Percentiles rank a stretch among this genome's conserved stretches.
Conservation (phyloP, 2,797 vertebrate species). For the Onychomys leucogaster region DNA sequence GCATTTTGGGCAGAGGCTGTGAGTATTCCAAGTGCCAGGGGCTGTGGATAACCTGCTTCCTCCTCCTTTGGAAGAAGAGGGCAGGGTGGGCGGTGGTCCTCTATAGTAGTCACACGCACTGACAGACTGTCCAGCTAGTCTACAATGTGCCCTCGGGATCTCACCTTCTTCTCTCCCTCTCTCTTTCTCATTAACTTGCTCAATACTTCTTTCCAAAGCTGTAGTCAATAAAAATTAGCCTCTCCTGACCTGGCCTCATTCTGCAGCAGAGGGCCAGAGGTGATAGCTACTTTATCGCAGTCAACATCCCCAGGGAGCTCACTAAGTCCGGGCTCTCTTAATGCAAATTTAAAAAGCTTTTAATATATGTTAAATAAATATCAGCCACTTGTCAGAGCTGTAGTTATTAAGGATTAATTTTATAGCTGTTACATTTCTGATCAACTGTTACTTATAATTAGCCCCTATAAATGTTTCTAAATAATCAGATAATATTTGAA, state of each 20-base stretch:
- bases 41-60: background rate
- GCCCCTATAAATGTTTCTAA: constrained; percentile 54
- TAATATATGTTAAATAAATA: constrained; percentile 48
- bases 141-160: background rate
- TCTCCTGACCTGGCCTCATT: background rate
- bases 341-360: constrained; percentile 67
- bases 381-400: constrained; percentile 57
- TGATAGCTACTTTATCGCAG: background rate
- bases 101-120: no score
- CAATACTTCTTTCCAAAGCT: background rate
- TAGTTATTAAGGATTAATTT: background rate
- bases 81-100: background rate
- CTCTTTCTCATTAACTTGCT: background rate
- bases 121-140: background rate
- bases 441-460: constrained; percentile 74
- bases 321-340: background rate
- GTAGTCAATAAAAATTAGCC: background rate
- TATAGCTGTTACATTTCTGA: constrained; percentile 56
- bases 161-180: background rate
- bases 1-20: background rate
- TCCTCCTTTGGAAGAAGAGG: background rate
- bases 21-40: background rate
- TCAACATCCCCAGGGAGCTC: background rate
- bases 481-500: constrained; percentile 70
- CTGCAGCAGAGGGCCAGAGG: background rate